Conservation (phyloP, 2,797 vertebrate species). For the Hemitrygon akajei region DNA sequence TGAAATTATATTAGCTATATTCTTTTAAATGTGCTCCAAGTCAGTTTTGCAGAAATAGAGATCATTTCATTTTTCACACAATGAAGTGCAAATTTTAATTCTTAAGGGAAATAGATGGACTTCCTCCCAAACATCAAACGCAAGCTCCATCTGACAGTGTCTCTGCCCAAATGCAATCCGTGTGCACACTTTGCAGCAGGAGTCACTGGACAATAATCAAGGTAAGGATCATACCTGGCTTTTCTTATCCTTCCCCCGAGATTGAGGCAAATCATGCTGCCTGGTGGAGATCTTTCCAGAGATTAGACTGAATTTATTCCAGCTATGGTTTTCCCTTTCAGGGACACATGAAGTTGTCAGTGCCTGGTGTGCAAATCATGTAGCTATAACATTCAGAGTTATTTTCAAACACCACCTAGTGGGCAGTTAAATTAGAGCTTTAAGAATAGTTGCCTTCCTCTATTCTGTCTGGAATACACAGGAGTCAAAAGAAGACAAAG, state of each 20-base stretch:
- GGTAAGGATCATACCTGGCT: neutral
- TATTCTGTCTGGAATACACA: neutral
- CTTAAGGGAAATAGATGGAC: neutral
- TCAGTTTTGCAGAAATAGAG: neutral
- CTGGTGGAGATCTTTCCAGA: neutral
- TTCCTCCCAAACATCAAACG: neutral
- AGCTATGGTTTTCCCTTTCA: neutral
- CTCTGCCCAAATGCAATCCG: neutral
- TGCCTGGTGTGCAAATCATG: neutral
- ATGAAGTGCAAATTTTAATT: neutral
- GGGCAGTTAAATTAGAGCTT: neutral
- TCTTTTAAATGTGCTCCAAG: neutral
- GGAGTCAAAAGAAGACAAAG: neutral
- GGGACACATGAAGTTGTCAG: neutral
- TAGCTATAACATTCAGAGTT: neutral
- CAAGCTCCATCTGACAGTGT: neutral
- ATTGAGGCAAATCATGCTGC: neutral
- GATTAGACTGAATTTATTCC: neutral
- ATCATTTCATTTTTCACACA: neutral
- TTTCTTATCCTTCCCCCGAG: neutral
- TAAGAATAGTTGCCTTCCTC: neutral
- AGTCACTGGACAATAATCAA: neutral
- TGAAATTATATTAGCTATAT: neutral
- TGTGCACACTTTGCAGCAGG: neutral
- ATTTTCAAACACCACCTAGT: neutral